Evolutionary conservation across 1,140 invertebrate species (phyloP).

Genomic region (Lordiphosa stackelbergi): DNA sequence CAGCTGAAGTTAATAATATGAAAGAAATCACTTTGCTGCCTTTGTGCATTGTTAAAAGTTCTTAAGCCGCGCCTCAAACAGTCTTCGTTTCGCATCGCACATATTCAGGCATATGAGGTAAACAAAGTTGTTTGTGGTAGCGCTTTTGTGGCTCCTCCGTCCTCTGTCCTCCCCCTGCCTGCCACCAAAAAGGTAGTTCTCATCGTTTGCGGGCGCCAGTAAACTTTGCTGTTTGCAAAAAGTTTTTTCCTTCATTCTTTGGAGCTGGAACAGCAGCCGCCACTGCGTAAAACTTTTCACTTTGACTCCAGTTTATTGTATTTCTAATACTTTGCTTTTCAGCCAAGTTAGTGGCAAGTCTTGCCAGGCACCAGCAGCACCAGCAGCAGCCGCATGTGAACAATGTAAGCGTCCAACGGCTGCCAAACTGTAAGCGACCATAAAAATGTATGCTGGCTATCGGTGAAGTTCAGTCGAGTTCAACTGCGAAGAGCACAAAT

Average conservation of each 20-base stretch:
- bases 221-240: slow-evolving; percentile 71
- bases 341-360: slow-evolving; percentile 58
- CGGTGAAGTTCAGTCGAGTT: slow-evolving; percentile 31
- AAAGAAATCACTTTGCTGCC: slow-evolving; percentile 74
- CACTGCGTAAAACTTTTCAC: slow-evolving; percentile 75
- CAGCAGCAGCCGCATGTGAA: slow-evolving; percentile 60
- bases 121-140: slow-evolving; percentile 73
- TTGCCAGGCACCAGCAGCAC: slow-evolving; percentile 5
- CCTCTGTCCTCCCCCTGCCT: not conserved
- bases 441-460: slow-evolving; percentile 67
- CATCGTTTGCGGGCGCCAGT: slow-evolving; percentile 47
- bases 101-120: slow-evolving; percentile 45
- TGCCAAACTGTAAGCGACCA: slow-evolving; percentile 65
- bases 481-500: slow-evolving; percentile 48
- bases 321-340: slow-evolving; percentile 75
- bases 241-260: slow-evolving; percentile 36
- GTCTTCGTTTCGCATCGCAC: slow-evolving; percentile 3
- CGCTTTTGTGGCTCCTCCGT: slow-evolving; percentile 57
- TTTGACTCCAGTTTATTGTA: slow-evolving; percentile 76
- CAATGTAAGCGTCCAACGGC: slow-evolving; percentile 70
- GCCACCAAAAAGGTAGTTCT: slow-evolving; percentile 48
- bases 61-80: slow-evolving; percentile 75
- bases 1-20: slow-evolving; percentile 72
- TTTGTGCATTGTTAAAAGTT: slow-evolving; percentile 76
- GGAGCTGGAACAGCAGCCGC: slow-evolving; percentile 37